Conservation (phyloP, 2,113 vertebrate genomes). For the Hystrix brachyura region DNA sequence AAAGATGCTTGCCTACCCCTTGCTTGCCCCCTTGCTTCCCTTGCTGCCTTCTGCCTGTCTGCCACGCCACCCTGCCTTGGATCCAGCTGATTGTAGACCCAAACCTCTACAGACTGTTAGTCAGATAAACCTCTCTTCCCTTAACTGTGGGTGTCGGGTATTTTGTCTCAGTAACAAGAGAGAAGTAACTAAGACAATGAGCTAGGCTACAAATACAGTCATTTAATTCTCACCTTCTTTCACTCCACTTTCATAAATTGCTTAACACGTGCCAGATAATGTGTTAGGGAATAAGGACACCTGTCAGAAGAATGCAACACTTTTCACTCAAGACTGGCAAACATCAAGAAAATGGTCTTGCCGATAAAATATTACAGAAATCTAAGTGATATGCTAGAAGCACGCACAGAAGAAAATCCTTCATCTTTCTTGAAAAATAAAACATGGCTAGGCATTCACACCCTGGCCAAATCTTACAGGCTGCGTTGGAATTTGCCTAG, state of each 20-base stretch:
- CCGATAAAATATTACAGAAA: constrained; percentile 1
- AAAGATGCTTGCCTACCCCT: too few species aligned
- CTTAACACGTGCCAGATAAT: neutral
- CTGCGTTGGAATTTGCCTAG: neutral
- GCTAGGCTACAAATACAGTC: neutral
- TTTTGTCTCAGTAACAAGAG: too few species aligned
- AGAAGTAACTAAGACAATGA: too few species aligned
- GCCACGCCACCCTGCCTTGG: too few species aligned
- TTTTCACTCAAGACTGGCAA: neutral
- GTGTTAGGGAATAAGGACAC: neutral
- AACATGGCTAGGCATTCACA: neutral
- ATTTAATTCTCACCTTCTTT: neutral
- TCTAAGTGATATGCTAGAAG: neutral
- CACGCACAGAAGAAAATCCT: neutral
- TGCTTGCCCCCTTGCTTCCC: too few species aligned
- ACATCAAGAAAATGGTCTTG: neutral
- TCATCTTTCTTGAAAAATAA: neutral
- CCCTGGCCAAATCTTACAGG: neutral
- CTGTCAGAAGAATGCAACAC: neutral
- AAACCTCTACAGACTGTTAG: too few species aligned
- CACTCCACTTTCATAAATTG: neutral
- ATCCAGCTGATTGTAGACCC: too few species aligned
- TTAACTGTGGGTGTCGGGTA: too few species aligned
- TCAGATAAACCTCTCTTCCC: too few species aligned
- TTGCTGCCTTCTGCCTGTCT: too few species aligned